Percentiles rank a stretch among this genome's conserved stretches.
Conservation (phyloP, 2,797 vertebrate species). For the Meriones psammophilus region DNA sequence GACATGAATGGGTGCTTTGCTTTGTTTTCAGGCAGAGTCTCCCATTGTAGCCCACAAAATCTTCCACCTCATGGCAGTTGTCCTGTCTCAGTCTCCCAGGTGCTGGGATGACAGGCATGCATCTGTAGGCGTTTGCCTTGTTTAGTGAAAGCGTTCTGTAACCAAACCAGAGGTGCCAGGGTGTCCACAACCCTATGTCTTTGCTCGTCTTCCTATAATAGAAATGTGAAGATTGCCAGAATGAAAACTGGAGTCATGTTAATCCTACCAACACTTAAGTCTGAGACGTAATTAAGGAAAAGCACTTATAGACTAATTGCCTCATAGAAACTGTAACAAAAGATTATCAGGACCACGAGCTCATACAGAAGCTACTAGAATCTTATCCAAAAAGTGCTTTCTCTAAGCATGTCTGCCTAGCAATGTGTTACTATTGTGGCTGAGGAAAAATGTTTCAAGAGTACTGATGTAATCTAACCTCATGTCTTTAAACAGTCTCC, state of each 20-base stretch:
- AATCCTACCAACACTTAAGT: not conserved
- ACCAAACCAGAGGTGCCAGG: not conserved
- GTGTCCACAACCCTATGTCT: no score
- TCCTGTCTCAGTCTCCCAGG: not conserved
- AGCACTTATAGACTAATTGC: not conserved
- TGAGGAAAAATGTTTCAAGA: not conserved
- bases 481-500: not conserved
- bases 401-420: not conserved
- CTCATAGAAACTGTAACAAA: not conserved
- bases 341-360: not conserved
- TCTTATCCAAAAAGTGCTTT: not conserved
- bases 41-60: not conserved
- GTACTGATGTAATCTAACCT: not conserved
- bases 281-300: not conserved
- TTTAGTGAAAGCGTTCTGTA: not conserved
- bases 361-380: not conserved
- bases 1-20: not conserved
- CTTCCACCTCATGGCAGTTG: not conserved
- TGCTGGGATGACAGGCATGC: not conserved
- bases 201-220: not conserved
- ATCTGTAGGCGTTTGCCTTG: not conserved
- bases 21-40: slow-evolving; percentile 7
- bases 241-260: not conserved
- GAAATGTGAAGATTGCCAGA: not conserved
- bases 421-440: not conserved